These are phyloP conservation scores for Python bivittatus DNA, from an alignment of 2,113 vertebrate genomes.

Conservation along the genomic window DNA sequence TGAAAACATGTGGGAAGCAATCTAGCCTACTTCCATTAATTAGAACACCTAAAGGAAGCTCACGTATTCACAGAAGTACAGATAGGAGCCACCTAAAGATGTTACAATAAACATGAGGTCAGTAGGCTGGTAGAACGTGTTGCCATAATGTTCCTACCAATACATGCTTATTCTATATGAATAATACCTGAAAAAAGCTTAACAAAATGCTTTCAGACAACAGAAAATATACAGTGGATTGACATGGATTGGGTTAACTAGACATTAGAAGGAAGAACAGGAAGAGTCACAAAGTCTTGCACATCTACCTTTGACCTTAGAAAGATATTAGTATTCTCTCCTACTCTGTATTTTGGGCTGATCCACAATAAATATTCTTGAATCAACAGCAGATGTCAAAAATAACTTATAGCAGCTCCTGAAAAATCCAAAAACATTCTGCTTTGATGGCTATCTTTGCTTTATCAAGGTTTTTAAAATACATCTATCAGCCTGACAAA, in stretches of 20 bases:
- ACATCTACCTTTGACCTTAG: background rate
- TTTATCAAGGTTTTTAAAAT: constrained; percentile 8
- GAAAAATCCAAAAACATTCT: background rate
- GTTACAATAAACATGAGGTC: background rate
- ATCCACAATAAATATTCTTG: background rate
- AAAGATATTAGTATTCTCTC: background rate
- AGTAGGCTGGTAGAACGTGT: background rate
- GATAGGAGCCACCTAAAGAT: background rate
- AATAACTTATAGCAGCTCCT: background rate
- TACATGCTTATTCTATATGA: background rate
- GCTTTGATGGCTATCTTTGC: constrained; percentile 1
- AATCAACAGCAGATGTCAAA: background rate
- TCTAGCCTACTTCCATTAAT: background rate
- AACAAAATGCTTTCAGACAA: background rate
- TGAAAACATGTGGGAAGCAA: background rate
- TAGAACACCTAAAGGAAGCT: background rate
- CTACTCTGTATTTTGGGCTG: background rate
- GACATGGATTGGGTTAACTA: background rate
- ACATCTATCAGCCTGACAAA: background rate
- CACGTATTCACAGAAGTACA: background rate
- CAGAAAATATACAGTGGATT: background rate
- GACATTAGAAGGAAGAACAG: background rate
- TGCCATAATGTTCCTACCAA: background rate
- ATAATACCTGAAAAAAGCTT: background rate
- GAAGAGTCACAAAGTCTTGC: background rate